Percentiles rank a stretch among this genome's conserved stretches.
Evolutionary conservation across 2,797 vertebrate species (phyloP).

Genomic region (Prunella strophiata): DNA sequence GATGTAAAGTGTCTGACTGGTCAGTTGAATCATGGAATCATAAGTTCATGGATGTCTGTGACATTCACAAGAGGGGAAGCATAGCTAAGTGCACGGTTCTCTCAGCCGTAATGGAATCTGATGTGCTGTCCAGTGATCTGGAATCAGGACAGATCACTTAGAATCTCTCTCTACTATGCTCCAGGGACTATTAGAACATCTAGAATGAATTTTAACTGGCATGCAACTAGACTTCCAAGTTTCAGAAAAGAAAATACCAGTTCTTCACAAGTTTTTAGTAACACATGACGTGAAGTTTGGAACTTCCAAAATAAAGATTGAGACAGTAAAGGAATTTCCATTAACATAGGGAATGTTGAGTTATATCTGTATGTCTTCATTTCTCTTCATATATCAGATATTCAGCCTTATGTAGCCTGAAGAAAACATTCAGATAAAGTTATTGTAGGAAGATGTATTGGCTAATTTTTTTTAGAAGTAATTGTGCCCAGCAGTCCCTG

Average conservation of each 20-base stretch:
- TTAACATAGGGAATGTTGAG: not conserved
- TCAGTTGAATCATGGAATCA: not conserved
- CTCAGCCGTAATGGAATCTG: not conserved
- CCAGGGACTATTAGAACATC: not conserved
- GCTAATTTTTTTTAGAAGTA: constrained; percentile 3
- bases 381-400: not conserved
- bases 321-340: not conserved
- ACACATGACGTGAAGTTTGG: not conserved
- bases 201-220: not conserved
- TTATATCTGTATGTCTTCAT: not conserved
- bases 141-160: not conserved
- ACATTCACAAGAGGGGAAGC: not conserved
- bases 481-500: not conserved
- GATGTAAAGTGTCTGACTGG: not conserved
- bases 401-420: not conserved
- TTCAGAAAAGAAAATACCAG: not conserved
- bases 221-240: not conserved
- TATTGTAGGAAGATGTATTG: not conserved
- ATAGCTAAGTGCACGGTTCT: not conserved
- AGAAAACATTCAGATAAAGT: constrained; percentile 6
- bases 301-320: not conserved
- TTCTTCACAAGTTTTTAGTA: not conserved
- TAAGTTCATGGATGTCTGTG: not conserved
- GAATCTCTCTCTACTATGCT: not conserved
- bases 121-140: not conserved